A percentile compares a stretch with the other conserved stretches of the same genome.
These are phyloP conservation scores for Butastur rufipennis DNA, from an alignment of 2,113 vertebrate genomes.

Conservation along the genomic window DNA sequence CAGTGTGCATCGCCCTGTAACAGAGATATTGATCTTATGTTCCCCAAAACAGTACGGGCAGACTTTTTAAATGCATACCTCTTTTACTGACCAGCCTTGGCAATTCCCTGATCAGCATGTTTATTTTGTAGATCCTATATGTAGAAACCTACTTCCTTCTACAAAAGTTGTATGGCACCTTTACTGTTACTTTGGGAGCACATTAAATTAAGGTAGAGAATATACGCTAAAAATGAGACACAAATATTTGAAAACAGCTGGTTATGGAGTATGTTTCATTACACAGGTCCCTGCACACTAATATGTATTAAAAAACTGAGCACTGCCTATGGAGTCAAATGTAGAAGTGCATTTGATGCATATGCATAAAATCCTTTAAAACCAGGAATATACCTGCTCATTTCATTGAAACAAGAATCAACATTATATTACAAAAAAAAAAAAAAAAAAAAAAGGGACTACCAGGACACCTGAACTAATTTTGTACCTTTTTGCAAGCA, in stretches of 20 bases:
- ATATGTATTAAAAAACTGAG: not conserved
- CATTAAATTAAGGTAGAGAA: not conserved
- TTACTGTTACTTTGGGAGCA: not conserved
- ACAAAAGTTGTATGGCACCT: not conserved
- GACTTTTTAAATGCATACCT: not conserved
- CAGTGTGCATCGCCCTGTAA: not conserved
- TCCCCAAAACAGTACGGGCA: not conserved
- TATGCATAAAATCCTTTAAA: not conserved
- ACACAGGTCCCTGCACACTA: not conserved
- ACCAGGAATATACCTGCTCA: not conserved
- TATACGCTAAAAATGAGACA: not conserved
- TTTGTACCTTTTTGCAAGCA: not conserved
- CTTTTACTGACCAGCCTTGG: not conserved
- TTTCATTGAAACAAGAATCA: not conserved
- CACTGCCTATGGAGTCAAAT: not conserved
- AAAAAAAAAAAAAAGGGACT: not conserved
- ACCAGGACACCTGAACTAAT: not conserved
- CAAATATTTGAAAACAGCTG: not conserved
- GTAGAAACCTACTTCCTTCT: not conserved
- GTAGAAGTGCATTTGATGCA: not conserved
- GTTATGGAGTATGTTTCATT: not conserved
- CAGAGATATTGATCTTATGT: not conserved
- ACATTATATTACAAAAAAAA: not conserved
- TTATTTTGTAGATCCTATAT: not conserved
- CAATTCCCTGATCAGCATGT: not conserved